Evolutionary conservation across 2,888 invertebrate species (phyloP).

Genomic region (Pandemis heparana): DNA sequence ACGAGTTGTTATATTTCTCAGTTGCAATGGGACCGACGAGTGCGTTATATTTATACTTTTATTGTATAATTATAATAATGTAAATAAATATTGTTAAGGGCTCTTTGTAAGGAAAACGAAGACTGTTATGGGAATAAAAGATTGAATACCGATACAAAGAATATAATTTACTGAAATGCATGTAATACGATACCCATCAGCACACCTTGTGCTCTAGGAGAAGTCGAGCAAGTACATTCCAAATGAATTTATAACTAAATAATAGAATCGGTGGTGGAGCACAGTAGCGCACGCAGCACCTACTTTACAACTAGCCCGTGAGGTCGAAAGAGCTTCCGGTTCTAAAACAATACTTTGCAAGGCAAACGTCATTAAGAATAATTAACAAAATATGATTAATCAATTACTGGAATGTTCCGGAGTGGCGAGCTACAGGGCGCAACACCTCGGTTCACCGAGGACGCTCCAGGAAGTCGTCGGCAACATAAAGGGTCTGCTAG

Average conservation of each 20-base stretch:
- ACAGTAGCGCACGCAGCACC: not conserved
- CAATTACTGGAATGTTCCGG: too few species aligned
- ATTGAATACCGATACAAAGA: conserved; percentile 32
- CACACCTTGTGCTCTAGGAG: not conserved
- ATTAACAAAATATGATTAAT: too few species aligned
- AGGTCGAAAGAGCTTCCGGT: not conserved
- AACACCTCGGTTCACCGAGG: too few species aligned
- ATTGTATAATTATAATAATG: conserved; percentile 30
- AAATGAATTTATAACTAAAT: not conserved
- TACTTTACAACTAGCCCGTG: not conserved
- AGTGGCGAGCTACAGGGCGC: too few species aligned
- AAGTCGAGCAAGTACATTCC: not conserved
- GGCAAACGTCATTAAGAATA: too few species aligned
- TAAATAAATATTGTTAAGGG: conserved; percentile 60
- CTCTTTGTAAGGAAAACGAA: conserved; percentile 74
- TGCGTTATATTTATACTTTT: conserved; percentile 28
- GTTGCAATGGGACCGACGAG: conserved; percentile 15
- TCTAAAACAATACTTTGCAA: not conserved
- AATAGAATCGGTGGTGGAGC: not conserved
- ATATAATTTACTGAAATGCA: conserved; percentile 15
- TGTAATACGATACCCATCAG: not conserved
- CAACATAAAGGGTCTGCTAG: too few species aligned
- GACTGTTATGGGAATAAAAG: conserved; percentile 77
- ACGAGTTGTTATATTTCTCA: conserved; percentile 11
- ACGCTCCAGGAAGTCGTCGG: too few species aligned